Percentiles rank a stretch among this genome's conserved stretches.
Evolutionary conservation across 1,140 invertebrate species (phyloP).

Genomic region (Sycobia sp.): DNA sequence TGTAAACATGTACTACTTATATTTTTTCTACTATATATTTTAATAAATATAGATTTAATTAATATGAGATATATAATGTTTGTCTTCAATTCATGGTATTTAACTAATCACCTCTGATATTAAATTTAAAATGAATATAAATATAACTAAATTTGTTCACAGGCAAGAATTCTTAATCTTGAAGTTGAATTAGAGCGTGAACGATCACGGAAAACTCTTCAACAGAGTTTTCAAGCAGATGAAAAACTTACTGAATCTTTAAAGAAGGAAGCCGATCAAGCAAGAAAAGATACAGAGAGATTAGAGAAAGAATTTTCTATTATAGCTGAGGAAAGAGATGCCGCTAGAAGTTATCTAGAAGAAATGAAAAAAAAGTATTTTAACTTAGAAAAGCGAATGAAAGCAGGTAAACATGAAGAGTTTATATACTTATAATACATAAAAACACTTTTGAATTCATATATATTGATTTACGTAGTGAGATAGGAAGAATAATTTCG

Average conservation of each 20-base stretch:
- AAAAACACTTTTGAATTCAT: too few relatives aligned
- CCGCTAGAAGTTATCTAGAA: slow-evolving; percentile 76
- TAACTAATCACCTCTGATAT: too few relatives aligned
- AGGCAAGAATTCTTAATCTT: slow-evolving; percentile 76
- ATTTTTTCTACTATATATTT: too few relatives aligned
- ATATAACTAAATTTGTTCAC: slow-evolving; percentile 33
- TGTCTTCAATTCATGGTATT: too few relatives aligned
- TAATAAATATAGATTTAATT: too few relatives aligned
- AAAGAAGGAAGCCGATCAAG: slow-evolving; percentile 76
- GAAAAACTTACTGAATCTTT: slow-evolving; percentile 63
- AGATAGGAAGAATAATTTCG: too few relatives aligned
- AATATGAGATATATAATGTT: too few relatives aligned
- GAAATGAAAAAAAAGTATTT: slow-evolving; percentile 77
- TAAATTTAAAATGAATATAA: too few relatives aligned
- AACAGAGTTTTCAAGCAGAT: slow-evolving; percentile 67
- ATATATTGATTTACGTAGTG: too few relatives aligned
- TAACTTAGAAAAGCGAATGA: slow-evolving; percentile 70
- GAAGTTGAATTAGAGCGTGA: slow-evolving; percentile 77
- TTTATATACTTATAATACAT: too few relatives aligned
- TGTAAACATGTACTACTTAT: too few relatives aligned
- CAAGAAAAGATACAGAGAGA: slow-evolving; percentile 77
- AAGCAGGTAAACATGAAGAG: slow-evolving; percentile 59
- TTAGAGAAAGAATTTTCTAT: slow-evolving; percentile 79
- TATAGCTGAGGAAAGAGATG: slow-evolving; percentile 76
- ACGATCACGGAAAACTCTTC: slow-evolving; percentile 59